Percentiles rank a stretch among this genome's conserved stretches.
phyloP scores from a whole-genome alignment of 2,797 vertebrate genomes.

The Enteromius fasciolatus region DNA sequence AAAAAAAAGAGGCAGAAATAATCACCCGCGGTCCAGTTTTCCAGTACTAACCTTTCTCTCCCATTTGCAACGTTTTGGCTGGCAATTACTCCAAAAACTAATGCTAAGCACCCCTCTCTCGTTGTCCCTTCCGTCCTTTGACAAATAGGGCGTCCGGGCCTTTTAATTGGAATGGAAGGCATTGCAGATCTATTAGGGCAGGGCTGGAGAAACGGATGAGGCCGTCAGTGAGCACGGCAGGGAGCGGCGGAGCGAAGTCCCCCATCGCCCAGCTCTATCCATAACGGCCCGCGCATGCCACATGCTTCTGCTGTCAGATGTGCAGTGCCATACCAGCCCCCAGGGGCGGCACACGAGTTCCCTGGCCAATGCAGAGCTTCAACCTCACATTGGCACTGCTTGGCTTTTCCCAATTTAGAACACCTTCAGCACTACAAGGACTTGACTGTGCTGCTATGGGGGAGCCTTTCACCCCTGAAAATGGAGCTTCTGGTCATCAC shows the following conservation, averaged over 20 bases:
- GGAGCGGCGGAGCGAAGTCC: conserved; percentile 73
- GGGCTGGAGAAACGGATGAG: conserved; percentile 81
- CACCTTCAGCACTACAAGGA: conserved; percentile 56
- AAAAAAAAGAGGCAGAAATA: conserved; percentile 55
- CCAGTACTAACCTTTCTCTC: conserved; percentile 65
- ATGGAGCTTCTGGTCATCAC: conserved; percentile 1
- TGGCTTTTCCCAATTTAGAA: conserved; percentile 65
- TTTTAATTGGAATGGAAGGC: conserved; percentile 81
- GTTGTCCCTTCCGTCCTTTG: conserved; percentile 75
- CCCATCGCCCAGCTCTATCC: conserved; percentile 77
- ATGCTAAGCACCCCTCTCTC: conserved; percentile 77
- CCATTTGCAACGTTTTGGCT: conserved; percentile 76
- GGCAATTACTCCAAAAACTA: conserved; percentile 80
- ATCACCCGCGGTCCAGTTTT: conserved; percentile 62
- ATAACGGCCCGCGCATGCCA: conserved; percentile 74
- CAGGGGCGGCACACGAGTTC: conserved; percentile 59
- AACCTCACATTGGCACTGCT: conserved; percentile 61
- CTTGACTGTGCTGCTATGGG: conserved; percentile 6
- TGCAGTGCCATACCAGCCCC: conserved; percentile 66
- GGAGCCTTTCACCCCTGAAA: conserved; percentile 42
- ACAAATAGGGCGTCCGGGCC: conserved; percentile 79
- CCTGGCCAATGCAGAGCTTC: conserved; percentile 61
- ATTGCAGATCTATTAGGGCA: conserved; percentile 77
- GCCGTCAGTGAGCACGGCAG: conserved; percentile 77
- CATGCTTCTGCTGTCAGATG: conserved; percentile 75